Base-by-base conservation (phyloP, 2,888 invertebrate genomes). In the Cheilosia pagana region DNA sequence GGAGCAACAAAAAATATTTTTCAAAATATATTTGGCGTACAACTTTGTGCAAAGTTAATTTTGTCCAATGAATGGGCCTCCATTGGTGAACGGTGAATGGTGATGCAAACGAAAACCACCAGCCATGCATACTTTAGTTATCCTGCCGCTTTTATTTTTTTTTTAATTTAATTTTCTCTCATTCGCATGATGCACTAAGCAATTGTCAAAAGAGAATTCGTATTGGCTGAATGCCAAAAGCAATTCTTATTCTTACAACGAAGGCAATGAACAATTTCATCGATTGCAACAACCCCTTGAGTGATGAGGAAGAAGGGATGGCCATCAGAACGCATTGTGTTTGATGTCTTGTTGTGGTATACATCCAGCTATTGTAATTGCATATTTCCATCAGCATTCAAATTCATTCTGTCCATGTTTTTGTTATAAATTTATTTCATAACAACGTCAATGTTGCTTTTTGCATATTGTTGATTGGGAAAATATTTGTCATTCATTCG, bases 181-280 rank as follows among this genome's bases (percentile, higher is more conserved):
- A n/a, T 10, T 28, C 31, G 7, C 41, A 57, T 10, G 21, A 50
- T 78, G 62, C 70, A 55, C 45, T 31, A 77, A 60, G 55, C 43
- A 59, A 68, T 76, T 59, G 60, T 68, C 62, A 59, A 65, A 78
- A 62, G 68, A 50, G 57, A 79, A 83, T 60, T 79, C 48, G 55
- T 41, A 55, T 67, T 85, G 85, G 85, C 81, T 62, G 25, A 7
- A 0, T 52, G 85, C 85, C 85, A 78, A 31, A 35, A 39, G 0
- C 67, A 71, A 71, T 85, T 85, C 67, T 55, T 81, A 76, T 85
- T 85, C 85, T 85, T 85, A 81, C 81, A 85, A 75, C 76, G 60
- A 71, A 85, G 81, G 75, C 85, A 85, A 81, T 81, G 70, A 67
- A 48, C 71, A 70, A 76, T 67, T 67, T 28, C 71, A 59, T 65